Percentiles rank a stretch among this genome's conserved stretches.
These are phyloP conservation scores for Sprattus sprattus DNA, from an alignment of 2,113 vertebrate genomes.

Conservation along the genomic window DNA sequence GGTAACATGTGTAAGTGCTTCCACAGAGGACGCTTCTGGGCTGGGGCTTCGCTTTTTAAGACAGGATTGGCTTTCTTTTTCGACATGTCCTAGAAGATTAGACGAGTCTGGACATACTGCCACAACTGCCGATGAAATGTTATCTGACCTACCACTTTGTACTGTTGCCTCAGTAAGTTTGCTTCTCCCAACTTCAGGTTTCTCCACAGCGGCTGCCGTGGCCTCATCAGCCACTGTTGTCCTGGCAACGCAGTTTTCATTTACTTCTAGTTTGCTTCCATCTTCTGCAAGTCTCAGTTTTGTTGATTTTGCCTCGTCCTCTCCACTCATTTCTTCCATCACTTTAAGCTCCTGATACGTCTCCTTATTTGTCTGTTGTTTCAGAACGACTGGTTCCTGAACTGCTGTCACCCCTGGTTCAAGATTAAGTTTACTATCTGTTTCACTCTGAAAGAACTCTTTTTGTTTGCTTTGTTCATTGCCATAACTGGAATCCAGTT, in stretches of 20 bases:
- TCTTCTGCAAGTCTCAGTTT: background rate
- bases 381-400: background rate
- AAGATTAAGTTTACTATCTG: background rate
- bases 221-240: background rate
- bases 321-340: background rate
- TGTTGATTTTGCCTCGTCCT: background rate
- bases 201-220: background rate
- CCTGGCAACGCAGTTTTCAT: background rate
- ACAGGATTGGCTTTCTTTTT: background rate
- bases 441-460: background rate
- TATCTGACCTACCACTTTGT: background rate
- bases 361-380: background rate
- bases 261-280: background rate
- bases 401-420: background rate
- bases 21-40: background rate
- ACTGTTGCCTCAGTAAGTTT: background rate
- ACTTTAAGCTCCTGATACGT: background rate
- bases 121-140: background rate
- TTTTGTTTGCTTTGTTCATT: slow-evolving; percentile 52
- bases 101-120: background rate
- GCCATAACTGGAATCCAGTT: slow-evolving; percentile 37
- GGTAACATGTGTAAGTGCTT: slow-evolving; percentile 41
- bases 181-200: background rate
- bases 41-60: background rate
- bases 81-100: background rate